Percentiles rank a stretch among this genome's conserved stretches.
Conservation (phyloP, 2,113 vertebrate genomes). For the Chaetorhynchus papuensis region DNA sequence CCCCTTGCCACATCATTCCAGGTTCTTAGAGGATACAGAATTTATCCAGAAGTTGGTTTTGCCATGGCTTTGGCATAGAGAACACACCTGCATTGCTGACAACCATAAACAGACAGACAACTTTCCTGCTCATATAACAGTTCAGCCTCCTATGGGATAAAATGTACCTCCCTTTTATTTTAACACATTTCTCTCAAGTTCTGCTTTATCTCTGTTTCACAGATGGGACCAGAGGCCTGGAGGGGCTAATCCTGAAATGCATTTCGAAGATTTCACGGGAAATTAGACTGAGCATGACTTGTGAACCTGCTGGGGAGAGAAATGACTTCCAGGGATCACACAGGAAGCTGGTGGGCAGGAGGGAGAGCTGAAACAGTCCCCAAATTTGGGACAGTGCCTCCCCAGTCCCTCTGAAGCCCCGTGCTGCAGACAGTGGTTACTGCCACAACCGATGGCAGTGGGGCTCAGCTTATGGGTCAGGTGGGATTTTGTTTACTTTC, state of each 20-base stretch:
- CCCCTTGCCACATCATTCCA: background rate
- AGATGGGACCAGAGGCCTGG: background rate
- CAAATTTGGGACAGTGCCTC: accelerated
- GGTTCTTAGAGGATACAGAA: background rate
- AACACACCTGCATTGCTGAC: background rate
- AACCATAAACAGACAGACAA: accelerated
- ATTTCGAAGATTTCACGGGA: background rate
- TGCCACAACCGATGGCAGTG: background rate
- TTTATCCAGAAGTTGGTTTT: accelerated
- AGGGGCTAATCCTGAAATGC: background rate
- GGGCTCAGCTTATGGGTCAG: background rate
- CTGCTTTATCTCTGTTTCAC: background rate
- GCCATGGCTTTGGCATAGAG: background rate
- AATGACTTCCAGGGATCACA: background rate
- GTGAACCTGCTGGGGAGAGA: background rate
- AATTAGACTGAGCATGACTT: background rate
- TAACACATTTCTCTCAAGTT: background rate
- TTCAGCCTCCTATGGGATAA: background rate
- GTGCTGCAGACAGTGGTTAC: background rate
- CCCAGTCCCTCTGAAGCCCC: accelerated
- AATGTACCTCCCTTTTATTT: background rate
- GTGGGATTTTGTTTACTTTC: background rate
- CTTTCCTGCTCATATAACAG: accelerated
- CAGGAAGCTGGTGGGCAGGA: background rate
- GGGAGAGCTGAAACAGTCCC: background rate